Evolutionary conservation across 2,113 vertebrate species (phyloP).

Genomic region (Turnix velox): DNA sequence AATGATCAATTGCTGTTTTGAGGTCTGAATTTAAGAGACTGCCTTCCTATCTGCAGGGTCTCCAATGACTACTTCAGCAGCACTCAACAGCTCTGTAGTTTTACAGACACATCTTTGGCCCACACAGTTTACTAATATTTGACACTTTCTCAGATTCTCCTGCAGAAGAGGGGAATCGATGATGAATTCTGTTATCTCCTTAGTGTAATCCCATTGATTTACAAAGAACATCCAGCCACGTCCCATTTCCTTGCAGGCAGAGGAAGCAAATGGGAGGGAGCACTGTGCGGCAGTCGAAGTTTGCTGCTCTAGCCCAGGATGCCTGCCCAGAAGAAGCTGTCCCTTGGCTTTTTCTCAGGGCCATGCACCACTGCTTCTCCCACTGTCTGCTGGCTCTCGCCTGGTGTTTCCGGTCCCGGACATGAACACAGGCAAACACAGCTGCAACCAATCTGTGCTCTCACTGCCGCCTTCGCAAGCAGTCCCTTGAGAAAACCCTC

Average conservation of each 20-base stretch:
- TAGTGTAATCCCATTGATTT: constrained; percentile 4
- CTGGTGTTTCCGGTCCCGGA: constrained; percentile 28
- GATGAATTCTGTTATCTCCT: constrained; percentile 38
- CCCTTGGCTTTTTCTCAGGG: constrained; percentile 58
- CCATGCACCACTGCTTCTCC: constrained; percentile 55
- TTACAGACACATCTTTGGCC: neutral
- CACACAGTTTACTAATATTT: neutral
- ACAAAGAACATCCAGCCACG: constrained; percentile 44
- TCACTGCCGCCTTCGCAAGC: neutral
- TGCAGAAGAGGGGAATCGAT: accelerated
- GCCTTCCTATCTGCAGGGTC: neutral
- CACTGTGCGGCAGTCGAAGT: neutral
- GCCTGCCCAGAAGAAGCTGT: constrained; percentile 60
- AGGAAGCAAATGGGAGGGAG: constrained; percentile 44
- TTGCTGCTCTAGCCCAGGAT: constrained; percentile 43
- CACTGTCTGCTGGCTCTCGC: constrained; percentile 59
- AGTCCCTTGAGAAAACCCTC: neutral
- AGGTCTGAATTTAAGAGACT: neutral
- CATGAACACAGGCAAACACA: constrained; percentile 56
- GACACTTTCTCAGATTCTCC: neutral
- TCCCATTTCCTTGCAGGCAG: constrained; percentile 48
- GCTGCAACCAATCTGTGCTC: constrained; percentile 52
- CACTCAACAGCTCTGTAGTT: neutral
- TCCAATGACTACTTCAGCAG: neutral
- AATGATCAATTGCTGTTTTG: neutral